A percentile compares a stretch with the other conserved stretches of the same genome.
Evolutionary conservation across 2,888 invertebrate species (phyloP).

Genomic region (Mythimna lalbum): DNA sequence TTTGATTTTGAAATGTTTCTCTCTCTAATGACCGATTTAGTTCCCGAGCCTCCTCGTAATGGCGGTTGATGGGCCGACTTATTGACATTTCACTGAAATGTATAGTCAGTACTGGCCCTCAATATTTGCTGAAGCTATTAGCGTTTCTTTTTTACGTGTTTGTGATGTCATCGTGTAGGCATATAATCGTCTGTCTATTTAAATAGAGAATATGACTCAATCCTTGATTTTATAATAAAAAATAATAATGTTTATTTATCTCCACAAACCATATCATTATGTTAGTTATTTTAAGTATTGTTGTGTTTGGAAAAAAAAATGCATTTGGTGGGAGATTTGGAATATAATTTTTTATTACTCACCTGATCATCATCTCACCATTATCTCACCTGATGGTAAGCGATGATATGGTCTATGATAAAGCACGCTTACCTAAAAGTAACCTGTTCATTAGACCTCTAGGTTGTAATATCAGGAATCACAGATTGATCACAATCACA

Average conservation of each 20-base stretch:
- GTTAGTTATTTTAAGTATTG: neutral
- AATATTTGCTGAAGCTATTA: conserved; percentile 77
- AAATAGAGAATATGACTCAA: conserved; percentile 35
- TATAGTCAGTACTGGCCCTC: conserved; percentile 68
- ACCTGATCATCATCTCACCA: too few relatives aligned
- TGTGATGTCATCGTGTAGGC: conserved; percentile 50
- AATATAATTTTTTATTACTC: too few relatives aligned
- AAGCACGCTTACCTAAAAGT: too few relatives aligned
- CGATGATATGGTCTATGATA: too few relatives aligned
- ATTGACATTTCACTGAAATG: conserved; percentile 74
- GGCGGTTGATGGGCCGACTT: conserved; percentile 76
- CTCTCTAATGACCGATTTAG: conserved; percentile 83
- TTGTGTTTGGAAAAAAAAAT: too few relatives aligned
- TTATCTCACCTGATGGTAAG: too few relatives aligned
- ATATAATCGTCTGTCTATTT: conserved; percentile 24
- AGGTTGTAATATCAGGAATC: too few relatives aligned
- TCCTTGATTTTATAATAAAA: conserved; percentile 10
- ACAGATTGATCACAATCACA: too few relatives aligned
- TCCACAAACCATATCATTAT: neutral
- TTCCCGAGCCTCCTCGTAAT: conserved; percentile 73
- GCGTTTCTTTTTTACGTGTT: conserved; percentile 65
- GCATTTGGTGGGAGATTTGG: too few relatives aligned
- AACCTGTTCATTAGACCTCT: too few relatives aligned
- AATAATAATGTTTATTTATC: too few relatives aligned
- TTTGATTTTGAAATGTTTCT: conserved; percentile 87